Evolutionary conservation across 2,888 invertebrate genomes (phyloP).

Genomic region (Campoplex capitator): DNA sequence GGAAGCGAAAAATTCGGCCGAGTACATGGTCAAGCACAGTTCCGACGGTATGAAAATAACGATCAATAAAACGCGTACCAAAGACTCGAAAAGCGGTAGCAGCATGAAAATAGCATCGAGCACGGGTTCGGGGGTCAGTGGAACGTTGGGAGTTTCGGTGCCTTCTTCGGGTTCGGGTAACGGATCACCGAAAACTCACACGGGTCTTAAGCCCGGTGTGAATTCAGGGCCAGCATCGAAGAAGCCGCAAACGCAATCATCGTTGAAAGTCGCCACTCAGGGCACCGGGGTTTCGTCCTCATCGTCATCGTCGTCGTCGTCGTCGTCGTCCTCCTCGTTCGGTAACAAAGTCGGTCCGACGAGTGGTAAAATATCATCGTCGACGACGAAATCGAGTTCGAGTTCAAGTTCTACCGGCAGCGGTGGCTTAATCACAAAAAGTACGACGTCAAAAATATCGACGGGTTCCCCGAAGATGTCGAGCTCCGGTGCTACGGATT

Average conservation of each 20-base stretch:
- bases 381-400: slow-evolving; percentile 79
- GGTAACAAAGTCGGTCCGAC: slow-evolving; percentile 82
- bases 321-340: slow-evolving; percentile 75
- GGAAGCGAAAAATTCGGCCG: slow-evolving; percentile 89
- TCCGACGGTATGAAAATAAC: slow-evolving; percentile 96
- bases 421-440: slow-evolving; percentile 73
- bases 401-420: slow-evolving; percentile 77
- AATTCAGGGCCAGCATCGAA: slow-evolving; percentile 95
- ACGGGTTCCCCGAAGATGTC: slow-evolving; percentile 88
- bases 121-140: slow-evolving; percentile 61
- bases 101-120: slow-evolving; percentile 79
- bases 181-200: slow-evolving; percentile 92
- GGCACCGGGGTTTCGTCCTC: slow-evolving; percentile 76
- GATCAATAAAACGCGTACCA: slow-evolving; percentile 94
- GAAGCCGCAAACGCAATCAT: slow-evolving; percentile 87
- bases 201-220: slow-evolving; percentile 93
- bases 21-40: slow-evolving; percentile 96
- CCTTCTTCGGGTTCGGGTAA: slow-evolving; percentile 81
- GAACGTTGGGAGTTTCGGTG: slow-evolving; percentile 84
- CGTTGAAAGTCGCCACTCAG: slow-evolving; percentile 77
- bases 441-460: slow-evolving; percentile 76
- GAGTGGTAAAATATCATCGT: slow-evolving; percentile 77
- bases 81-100: slow-evolving; percentile 87
- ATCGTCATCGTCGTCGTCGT: no score
- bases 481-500: slow-evolving; percentile 86